Evolutionary conservation across 2,888 invertebrate species (phyloP), one percentile per base, ranked within the genome.

Genomic region (Amphiduros pacificus): DNA sequence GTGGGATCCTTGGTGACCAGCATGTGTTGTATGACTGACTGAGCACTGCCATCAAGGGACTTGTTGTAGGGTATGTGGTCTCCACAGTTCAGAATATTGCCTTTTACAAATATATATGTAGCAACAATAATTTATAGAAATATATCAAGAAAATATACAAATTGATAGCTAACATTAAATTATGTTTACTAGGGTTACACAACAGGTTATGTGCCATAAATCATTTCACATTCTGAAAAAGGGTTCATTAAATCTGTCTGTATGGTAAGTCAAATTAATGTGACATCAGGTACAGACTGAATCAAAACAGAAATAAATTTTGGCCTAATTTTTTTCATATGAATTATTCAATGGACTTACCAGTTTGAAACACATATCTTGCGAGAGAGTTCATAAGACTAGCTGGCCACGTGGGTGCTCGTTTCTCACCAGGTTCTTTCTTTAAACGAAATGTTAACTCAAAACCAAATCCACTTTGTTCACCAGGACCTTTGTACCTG

Each of bases 41-140:
- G 87, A 64, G 87, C 52, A 22, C 20, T 29, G 63, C 87, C 88
- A 76, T 93, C 92, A 29, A 94, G 81, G 0, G 92, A 87, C 67
- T 89, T 89, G 75, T 93, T 91, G 94, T 94, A 94, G 0, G 94
- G 92, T 0, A 95, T 90, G 78, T 94, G 93, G 82, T 94, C 94
- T 0, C 94, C 94, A 1, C 90, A 87, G 77, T 90, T 89, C 32
- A 94, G 84, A 59, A 87, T 86, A 72, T 91, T 91, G 24, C 87
- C 86, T 85, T 17, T 22, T 22, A 48, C 52, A 40, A 11, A 36
- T 1, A n/a, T n/a, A n/a, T n/a, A n/a, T n/a, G n/a, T n/a, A n/a
- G n/a, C n/a, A n/a, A n/a, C n/a, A n/a, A n/a, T n/a, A n/a, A n/a
- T n/a, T n/a, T n/a, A n/a, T n/a, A n/a, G n/a, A n/a, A n/a, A n/a